These are phyloP conservation scores for Thripadectes ignobilis DNA, from an alignment of 2,797 vertebrate genomes.

Conservation along the genomic window DNA sequence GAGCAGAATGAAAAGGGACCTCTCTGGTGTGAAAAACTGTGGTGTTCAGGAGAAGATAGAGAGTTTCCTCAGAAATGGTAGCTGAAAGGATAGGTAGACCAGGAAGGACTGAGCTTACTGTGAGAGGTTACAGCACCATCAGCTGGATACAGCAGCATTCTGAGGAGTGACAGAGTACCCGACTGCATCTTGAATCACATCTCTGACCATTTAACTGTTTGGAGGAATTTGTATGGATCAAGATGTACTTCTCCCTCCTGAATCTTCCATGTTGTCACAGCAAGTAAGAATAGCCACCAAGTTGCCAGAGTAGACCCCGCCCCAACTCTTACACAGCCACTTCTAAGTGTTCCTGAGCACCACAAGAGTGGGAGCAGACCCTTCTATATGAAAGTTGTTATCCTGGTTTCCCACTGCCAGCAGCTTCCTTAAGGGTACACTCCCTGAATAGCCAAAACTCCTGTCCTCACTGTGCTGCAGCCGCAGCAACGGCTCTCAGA, in stretches of 20 bases:
- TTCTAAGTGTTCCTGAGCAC: neutral
- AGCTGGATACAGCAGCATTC: fast-evolving
- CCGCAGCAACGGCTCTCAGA: neutral
- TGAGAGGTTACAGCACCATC: neutral
- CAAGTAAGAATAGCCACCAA: neutral
- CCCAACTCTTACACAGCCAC: fast-evolving
- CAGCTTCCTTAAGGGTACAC: neutral
- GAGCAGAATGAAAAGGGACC: neutral
- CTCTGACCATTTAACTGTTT: neutral
- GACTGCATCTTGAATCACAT: fast-evolving
- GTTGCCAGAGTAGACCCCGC: neutral
- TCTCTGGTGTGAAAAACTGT: neutral
- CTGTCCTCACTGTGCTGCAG: neutral
- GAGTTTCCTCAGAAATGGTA: neutral
- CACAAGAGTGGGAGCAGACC: neutral
- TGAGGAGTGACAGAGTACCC: neutral
- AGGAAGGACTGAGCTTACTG: neutral
- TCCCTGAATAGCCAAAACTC: neutral
- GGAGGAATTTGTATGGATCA: neutral
- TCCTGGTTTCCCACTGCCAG: neutral
- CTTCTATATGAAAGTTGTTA: neutral
- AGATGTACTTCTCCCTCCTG: neutral
- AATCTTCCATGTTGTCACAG: neutral
- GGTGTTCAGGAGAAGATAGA: neutral
- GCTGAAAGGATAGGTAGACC: neutral